These are phyloP conservation scores for Bombyx huttoni DNA, from an alignment of 2,888 invertebrate species.

Conservation along the genomic window DNA sequence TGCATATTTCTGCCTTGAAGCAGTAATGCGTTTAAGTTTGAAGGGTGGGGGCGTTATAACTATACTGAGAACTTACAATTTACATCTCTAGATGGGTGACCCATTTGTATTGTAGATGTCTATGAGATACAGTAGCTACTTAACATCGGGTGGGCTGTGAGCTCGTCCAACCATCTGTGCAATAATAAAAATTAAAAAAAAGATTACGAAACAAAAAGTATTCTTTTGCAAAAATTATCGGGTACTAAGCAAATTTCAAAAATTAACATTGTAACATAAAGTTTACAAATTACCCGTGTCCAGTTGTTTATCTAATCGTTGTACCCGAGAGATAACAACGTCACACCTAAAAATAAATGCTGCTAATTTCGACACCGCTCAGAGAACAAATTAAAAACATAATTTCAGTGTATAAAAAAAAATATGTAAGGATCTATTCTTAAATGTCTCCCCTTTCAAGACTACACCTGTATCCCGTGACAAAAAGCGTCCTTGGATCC, in stretches of 20 bases:
- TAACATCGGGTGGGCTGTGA: too few relatives aligned
- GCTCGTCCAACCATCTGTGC: too few relatives aligned
- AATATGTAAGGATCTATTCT: conserved; percentile 3
- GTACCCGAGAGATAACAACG: conserved; percentile 25
- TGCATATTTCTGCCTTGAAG: too few relatives aligned
- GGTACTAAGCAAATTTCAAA: background rate
- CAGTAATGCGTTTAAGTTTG: too few relatives aligned
- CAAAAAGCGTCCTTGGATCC: conserved; percentile 67
- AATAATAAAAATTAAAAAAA: background rate
- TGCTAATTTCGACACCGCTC: background rate
- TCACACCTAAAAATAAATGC: conserved; percentile 24
- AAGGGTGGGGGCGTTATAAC: too few relatives aligned
- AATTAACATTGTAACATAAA: background rate
- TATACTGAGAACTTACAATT: too few relatives aligned
- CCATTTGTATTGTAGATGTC: too few relatives aligned
- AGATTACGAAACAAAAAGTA: too few relatives aligned
- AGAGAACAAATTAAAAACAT: background rate
- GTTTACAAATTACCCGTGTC: conserved; percentile 5
- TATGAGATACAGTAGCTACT: too few relatives aligned
- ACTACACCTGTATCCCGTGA: conserved; percentile 57
- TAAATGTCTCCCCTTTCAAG: conserved; percentile 38
- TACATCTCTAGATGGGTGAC: too few relatives aligned
- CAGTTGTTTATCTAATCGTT: conserved; percentile 15
- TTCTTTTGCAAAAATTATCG: too few relatives aligned
- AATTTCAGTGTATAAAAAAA: background rate